Evolutionary conservation across 2,797 vertebrate species (phyloP).

Genomic region (Enteromius unitaeniatus): DNA sequence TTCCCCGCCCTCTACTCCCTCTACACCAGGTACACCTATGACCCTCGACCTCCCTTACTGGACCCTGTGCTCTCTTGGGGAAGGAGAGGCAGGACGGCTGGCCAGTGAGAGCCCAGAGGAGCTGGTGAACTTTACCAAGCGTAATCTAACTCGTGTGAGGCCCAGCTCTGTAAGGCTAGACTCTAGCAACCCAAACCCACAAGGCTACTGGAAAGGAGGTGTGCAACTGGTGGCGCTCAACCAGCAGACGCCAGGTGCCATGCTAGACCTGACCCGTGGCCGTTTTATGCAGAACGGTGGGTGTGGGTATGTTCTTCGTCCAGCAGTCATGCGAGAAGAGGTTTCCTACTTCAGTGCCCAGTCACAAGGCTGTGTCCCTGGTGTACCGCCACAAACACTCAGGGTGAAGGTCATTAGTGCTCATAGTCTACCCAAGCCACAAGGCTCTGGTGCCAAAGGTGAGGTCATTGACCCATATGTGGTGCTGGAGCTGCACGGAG

Average conservation of each 20-base stretch:
- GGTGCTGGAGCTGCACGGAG: slow-evolving; percentile 94
- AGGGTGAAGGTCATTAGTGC: slow-evolving; percentile 97
- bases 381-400: slow-evolving; percentile 91
- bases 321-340: slow-evolving; percentile 92
- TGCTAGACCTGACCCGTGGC: slow-evolving; percentile 96
- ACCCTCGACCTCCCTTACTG: slow-evolving; percentile 75
- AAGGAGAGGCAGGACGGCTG: slow-evolving; percentile 90
- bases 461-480: slow-evolving; percentile 98
- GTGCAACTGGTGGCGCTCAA: slow-evolving; percentile 97
- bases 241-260: slow-evolving; percentile 95
- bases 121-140: slow-evolving; percentile 96
- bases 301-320: slow-evolving; percentile 93
- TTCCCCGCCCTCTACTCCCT: slow-evolving; percentile 75
- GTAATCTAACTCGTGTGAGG: slow-evolving; percentile 88
- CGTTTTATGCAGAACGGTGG: slow-evolving; percentile 94
- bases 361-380: slow-evolving; percentile 94
- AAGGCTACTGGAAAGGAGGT: slow-evolving; percentile 97
- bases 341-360: slow-evolving; percentile 98
- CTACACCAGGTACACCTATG: slow-evolving; percentile 73
- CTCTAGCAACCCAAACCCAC: slow-evolving; percentile 96
- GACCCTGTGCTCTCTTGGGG: slow-evolving; percentile 93
- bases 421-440: slow-evolving; percentile 96
- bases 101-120: slow-evolving; percentile 94
- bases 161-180: slow-evolving; percentile 94
- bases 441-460: slow-evolving; percentile 94